Evolutionary conservation across 2,888 invertebrate species (phyloP), one percentile per base, ranked within the genome.

Genomic region (Rhingia campestris): DNA sequence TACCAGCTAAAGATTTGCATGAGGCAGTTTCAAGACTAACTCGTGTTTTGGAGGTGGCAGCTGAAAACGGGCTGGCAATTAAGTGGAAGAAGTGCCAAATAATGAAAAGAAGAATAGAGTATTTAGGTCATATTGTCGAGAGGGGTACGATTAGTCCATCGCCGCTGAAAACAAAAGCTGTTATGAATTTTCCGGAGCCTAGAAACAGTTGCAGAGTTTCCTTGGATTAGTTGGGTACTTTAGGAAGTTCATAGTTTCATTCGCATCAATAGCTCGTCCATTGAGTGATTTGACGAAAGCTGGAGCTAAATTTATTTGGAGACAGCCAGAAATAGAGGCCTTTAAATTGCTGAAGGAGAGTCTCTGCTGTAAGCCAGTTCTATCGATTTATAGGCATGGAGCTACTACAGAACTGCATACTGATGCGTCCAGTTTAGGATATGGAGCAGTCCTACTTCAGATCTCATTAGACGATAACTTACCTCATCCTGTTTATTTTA

Each of bases 131-230:
- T 6, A 53, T 10, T 4, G 4, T 3, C 0, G 6, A 30, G 35
- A 35, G 53, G 32, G 4, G 30, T n/a, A 32, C 30, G 33, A 10
- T 30, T 33, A 53, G 45, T 45, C 9, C 5, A 45, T 45, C 0
- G 10, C 45, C 53, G 33, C n/a, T 32, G 9, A 7, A 53, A 33
- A 53, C 53, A 9, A 53, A 53, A 9, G 35, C 53, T 47, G 47
- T 14, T 14, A 47, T 47, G 47, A 45, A 14, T 9, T 54, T 67
- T 45, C 54, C 66, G 0, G 54, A 54, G 12, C 53, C 45, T 7
- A 49, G 4, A 67, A 67, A 22, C n/a, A 53, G 4, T 10, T 67
- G 3, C 66, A 67, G 35, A 41, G 30, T 1, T 67, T 67, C 35
- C 43, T 67, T 1, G 66, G 66, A 1, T 45, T 67, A 3, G 54